These are phyloP conservation scores for Echinops telfairi DNA, from an alignment of 2,113 vertebrate genomes.

Conservation along the genomic window DNA sequence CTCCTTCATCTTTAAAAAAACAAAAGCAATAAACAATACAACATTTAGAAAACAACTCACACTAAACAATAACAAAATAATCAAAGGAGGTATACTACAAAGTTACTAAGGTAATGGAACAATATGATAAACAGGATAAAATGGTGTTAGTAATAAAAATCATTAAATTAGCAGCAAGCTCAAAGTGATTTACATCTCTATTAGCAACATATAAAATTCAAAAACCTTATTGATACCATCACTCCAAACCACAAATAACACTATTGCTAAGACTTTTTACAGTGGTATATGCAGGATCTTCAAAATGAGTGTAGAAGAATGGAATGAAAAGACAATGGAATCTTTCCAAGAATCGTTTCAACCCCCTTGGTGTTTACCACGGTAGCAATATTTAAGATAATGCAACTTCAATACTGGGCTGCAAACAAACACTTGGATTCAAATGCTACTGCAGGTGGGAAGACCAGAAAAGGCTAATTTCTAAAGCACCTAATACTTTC, in stretches of 20 bases:
- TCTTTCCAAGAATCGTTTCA: too few species aligned
- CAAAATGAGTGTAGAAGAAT: too few species aligned
- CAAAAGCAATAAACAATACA: constrained; percentile 6
- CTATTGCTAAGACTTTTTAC: background rate
- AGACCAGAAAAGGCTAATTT: constrained; percentile 17
- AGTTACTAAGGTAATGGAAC: constrained; percentile 31
- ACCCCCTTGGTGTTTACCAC: background rate
- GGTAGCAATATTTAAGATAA: constrained; percentile 36
- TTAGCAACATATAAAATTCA: constrained; percentile 34
- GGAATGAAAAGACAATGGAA: too few species aligned
- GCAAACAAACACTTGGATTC: background rate
- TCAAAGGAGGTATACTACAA: background rate
- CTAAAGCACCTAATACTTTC: constrained; percentile 1
- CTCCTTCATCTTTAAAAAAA: constrained; percentile 10
- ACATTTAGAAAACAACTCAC: constrained; percentile 34
- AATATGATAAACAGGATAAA: constrained; percentile 1
- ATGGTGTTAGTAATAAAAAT: constrained; percentile 22
- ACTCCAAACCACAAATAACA: background rate
- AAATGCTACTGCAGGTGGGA: constrained; percentile 2
- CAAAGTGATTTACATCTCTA: background rate
- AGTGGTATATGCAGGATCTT: background rate
- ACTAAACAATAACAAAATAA: constrained; percentile 41
- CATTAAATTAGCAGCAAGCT: background rate
- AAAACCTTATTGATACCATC: background rate
- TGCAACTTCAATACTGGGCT: constrained; percentile 32